A percentile compares a stretch with the other conserved stretches of the same genome.
Conservation (phyloP, 2,797 vertebrate genomes). For the Enteromius viviparus region DNA sequence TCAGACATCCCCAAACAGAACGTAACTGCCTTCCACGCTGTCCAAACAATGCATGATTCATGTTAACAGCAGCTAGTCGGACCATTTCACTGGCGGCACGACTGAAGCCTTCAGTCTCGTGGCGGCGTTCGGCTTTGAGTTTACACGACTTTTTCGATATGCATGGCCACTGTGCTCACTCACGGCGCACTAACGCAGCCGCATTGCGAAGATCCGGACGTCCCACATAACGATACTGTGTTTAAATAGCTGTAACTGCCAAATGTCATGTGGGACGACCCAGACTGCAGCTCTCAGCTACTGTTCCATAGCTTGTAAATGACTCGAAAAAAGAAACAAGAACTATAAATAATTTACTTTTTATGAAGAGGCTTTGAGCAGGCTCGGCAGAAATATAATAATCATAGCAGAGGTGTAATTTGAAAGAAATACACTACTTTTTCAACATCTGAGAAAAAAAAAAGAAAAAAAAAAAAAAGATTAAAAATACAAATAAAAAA, state of each 20-base stretch:
- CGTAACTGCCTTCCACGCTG: conserved; percentile 70
- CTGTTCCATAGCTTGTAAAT: conserved; percentile 85
- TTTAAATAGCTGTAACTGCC: conserved; percentile 85
- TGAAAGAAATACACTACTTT: conserved; percentile 83
- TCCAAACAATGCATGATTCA: conserved; percentile 65
- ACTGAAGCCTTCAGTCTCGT: conserved; percentile 22
- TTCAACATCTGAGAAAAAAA: conserved; percentile 79
- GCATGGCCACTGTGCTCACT: conserved; percentile 62
- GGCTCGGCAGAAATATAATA: conserved; percentile 92
- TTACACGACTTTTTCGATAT: conserved; percentile 68
- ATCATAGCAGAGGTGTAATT: conserved; percentile 81
- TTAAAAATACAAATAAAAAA: conserved; percentile 3
- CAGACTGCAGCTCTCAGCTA: conserved; percentile 80
- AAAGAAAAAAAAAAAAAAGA: conserved; percentile 29
- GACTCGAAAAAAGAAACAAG: conserved; percentile 67
- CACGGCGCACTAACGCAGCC: conserved; percentile 71
- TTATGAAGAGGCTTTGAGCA: conserved; percentile 91
- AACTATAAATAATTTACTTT: conserved; percentile 83
- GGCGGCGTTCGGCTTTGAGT: conserved; percentile 41
- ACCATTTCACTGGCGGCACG: conserved; percentile 65
- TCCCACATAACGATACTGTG: conserved; percentile 75
- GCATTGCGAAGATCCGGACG: conserved; percentile 35
- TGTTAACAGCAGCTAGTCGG: conserved; percentile 63
- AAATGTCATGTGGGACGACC: conserved; percentile 76
- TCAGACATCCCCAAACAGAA: conserved; percentile 15